Percentiles rank a stretch among this genome's conserved stretches.
Conservation (phyloP, 2,888 invertebrate species). For the Habrosyne pyritoides region DNA sequence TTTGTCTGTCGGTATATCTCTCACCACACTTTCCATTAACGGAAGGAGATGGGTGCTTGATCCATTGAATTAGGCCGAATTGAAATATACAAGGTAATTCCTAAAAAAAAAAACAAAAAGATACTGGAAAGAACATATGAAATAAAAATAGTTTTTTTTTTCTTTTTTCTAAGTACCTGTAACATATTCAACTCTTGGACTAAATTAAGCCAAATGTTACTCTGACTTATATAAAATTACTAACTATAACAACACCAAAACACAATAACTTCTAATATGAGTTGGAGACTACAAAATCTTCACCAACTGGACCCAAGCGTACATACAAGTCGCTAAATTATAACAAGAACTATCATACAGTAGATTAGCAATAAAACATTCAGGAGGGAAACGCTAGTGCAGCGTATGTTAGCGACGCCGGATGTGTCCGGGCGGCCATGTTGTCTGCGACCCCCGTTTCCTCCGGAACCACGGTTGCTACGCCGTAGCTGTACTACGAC, state of each 20-base stretch:
- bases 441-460: constrained; percentile 62
- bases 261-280: background rate
- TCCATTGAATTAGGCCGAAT: too few species aligned
- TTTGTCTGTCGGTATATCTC: too few species aligned
- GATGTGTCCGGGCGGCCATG: constrained; percentile 62
- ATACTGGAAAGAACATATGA: too few species aligned
- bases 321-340: background rate
- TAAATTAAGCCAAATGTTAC: constrained; percentile 4
- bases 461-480: constrained; percentile 49
- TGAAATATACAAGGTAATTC: too few species aligned
- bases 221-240: too few species aligned
- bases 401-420: constrained; percentile 45
- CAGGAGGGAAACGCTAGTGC: constrained; percentile 43
- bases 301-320: background rate
- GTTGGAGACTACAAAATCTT: background rate
- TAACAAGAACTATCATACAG: constrained; percentile 14
- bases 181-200: too few species aligned
- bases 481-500: constrained; percentile 29
- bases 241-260: too few species aligned
- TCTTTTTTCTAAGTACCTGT: too few species aligned
- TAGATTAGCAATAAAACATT: constrained; percentile 43
- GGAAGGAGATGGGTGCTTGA: too few species aligned
- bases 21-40: too few species aligned
- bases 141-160: too few species aligned
- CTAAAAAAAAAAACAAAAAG: too few species aligned